Conservation (phyloP, 2,888 invertebrate genomes). For the Escarpia spicata region DNA sequence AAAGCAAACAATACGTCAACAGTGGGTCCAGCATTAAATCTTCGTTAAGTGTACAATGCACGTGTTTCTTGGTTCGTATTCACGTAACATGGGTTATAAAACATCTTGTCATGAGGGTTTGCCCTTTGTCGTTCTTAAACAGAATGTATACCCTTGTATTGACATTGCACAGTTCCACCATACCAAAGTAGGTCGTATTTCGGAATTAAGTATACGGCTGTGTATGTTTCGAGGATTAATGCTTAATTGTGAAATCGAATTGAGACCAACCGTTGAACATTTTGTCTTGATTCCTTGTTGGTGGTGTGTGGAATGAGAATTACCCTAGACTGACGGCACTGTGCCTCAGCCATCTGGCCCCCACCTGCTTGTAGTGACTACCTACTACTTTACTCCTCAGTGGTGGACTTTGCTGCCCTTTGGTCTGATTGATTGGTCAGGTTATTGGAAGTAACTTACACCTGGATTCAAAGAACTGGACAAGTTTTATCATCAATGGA, state of each 20-base stretch:
- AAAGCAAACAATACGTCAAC: background rate
- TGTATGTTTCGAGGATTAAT: background rate
- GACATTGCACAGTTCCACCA: background rate
- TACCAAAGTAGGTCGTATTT: background rate
- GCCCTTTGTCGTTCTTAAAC: background rate
- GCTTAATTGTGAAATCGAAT: background rate
- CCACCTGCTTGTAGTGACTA: background rate
- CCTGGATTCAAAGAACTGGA: background rate
- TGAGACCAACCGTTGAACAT: background rate
- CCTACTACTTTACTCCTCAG: background rate
- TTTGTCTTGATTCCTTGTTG: background rate
- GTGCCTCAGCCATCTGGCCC: background rate
- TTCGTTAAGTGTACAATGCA: background rate
- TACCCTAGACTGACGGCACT: background rate
- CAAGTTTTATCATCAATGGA: background rate
- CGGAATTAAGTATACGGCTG: background rate
- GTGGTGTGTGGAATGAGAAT: background rate
- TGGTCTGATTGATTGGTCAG: background rate
- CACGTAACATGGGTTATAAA: background rate
- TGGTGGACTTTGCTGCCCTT: background rate
- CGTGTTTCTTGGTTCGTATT: background rate
- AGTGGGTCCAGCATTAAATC: background rate
- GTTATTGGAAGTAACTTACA: constrained; percentile 8
- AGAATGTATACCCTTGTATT: background rate
- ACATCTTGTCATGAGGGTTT: background rate